These are phyloP conservation scores for Hypolimnas misippus DNA, from an alignment of 2,888 invertebrate species.

Conservation along the genomic window DNA sequence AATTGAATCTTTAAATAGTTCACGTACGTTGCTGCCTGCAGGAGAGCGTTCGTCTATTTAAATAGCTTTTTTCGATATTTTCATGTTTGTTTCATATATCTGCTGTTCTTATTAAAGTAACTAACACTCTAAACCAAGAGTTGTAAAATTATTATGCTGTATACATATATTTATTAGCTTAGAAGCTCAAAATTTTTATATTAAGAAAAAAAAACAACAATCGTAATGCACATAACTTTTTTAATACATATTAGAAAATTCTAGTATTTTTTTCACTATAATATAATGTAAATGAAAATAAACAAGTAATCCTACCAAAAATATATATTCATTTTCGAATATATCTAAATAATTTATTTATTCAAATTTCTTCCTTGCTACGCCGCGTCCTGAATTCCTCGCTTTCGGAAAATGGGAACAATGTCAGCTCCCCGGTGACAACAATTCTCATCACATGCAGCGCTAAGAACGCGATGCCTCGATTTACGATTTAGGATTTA, in stretches of 20 bases:
- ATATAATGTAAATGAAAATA: no score
- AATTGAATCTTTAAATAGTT: constrained; percentile 22
- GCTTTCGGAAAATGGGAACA: constrained; percentile 10
- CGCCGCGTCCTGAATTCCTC: constrained; percentile 14
- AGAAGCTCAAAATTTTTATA: no score
- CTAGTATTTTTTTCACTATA: no score
- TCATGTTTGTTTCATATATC: neutral
- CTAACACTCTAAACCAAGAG: no score
- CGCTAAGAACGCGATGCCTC: constrained; percentile 6
- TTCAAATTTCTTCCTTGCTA: neutral
- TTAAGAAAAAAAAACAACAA: no score
- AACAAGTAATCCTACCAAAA: no score
- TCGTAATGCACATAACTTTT: no score
- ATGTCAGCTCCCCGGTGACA: constrained; percentile 14
- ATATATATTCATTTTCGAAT: no score
- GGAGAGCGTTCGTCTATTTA: constrained; percentile 17
- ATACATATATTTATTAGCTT: no score
- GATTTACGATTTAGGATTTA: neutral
- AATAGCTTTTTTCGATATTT: neutral
- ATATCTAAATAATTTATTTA: neutral
- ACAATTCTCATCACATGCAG: constrained; percentile 7
- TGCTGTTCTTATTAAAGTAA: no score
- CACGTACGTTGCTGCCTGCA: neutral
- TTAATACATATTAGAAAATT: no score
- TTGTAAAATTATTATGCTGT: no score